phyloP scores from a whole-genome alignment of 2,797 vertebrate species.

The Diglossa cyanea region DNA sequence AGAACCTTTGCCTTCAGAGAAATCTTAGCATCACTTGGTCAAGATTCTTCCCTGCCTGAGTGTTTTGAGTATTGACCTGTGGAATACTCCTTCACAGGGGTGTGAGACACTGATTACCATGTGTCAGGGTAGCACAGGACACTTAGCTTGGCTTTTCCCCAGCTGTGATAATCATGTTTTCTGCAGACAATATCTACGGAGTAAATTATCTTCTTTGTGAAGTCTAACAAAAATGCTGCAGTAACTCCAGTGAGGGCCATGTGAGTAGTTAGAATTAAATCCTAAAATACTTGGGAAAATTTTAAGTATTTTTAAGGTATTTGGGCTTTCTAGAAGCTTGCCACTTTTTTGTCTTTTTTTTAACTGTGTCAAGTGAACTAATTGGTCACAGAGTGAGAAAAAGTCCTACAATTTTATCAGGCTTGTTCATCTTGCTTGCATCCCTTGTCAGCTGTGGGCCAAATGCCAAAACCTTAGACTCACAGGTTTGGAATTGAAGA shows the following conservation, averaged over 20 bases:
- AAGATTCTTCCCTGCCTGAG: not conserved
- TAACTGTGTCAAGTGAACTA: not conserved
- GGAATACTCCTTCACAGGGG: not conserved
- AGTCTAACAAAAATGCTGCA: not conserved
- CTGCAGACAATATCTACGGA: not conserved
- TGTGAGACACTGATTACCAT: not conserved
- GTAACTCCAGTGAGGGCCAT: not conserved
- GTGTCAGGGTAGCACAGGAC: not conserved
- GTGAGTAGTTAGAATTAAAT: not conserved
- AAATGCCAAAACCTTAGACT: not conserved
- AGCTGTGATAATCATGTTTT: not conserved
- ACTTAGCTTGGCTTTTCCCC: not conserved
- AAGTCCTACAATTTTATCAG: not conserved
- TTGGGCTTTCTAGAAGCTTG: not conserved
- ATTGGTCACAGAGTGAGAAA: not conserved
- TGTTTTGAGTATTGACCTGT: not conserved
- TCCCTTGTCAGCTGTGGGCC: not conserved
- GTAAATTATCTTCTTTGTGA: not conserved
- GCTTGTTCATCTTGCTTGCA: not conserved
- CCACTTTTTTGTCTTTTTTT: not conserved
- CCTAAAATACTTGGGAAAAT: not conserved
- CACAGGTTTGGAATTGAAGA: not conserved
- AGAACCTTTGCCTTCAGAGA: not conserved
- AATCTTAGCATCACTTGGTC: not conserved
- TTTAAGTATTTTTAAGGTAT: not conserved